These are phyloP conservation scores for Varroa destructor DNA, from an alignment of 1,140 invertebrate genomes.

Conservation along the genomic window DNA sequence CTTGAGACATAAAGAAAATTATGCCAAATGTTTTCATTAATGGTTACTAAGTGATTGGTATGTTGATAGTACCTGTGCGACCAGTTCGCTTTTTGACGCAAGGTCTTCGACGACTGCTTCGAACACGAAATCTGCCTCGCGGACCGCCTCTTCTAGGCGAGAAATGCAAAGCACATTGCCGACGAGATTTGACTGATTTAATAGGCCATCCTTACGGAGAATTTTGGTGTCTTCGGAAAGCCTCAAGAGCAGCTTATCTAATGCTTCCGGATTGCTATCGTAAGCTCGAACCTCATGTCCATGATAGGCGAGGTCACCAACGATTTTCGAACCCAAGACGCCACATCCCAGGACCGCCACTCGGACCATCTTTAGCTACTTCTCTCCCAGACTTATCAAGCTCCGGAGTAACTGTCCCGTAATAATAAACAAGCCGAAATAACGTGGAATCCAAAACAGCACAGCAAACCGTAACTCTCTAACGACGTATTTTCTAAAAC, in stretches of 20 bases:
- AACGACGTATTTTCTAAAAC: no score
- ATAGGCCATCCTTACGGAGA: constrained; percentile 41
- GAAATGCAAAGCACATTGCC: constrained; percentile 44
- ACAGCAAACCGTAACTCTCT: no score
- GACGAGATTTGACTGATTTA: constrained; percentile 41
- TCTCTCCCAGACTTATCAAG: no score
- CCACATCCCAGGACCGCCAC: constrained; percentile 44
- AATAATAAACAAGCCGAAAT: no score
- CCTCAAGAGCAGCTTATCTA: constrained; percentile 40
- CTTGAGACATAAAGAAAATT: background rate
- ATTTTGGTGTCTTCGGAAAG: constrained; percentile 42
- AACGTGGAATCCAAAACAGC: no score
- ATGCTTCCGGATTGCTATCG: constrained; percentile 39
- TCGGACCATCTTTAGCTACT: constrained; percentile 39
- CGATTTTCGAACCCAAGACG: constrained; percentile 43
- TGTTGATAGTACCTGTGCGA: constrained; percentile 39
- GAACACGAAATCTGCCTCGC: constrained; percentile 43
- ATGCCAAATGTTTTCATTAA: constrained; percentile 4
- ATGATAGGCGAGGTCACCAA: constrained; percentile 44
- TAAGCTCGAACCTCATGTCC: constrained; percentile 44
- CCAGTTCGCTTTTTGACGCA: constrained; percentile 42
- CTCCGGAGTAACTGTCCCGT: no score
- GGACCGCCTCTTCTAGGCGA: constrained; percentile 43
- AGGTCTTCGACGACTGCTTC: constrained; percentile 43
- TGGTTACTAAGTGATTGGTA: background rate